phyloP scores from a whole-genome alignment of 2,797 vertebrate species.

The Enteromius paludinosus region DNA sequence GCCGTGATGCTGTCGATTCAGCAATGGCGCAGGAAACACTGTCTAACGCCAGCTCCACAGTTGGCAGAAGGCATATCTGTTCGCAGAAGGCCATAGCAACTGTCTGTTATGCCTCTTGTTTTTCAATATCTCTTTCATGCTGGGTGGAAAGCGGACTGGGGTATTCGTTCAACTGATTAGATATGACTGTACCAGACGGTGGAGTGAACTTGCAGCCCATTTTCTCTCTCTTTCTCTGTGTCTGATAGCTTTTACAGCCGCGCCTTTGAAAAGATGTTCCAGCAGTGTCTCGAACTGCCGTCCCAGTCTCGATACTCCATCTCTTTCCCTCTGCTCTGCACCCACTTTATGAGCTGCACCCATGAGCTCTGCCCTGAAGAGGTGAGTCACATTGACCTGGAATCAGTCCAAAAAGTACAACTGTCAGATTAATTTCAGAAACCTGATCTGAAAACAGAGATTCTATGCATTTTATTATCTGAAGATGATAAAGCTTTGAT shows the following conservation, averaged over 20 bases:
- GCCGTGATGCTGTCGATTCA: background rate
- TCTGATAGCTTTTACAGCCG: slow-evolving; percentile 94
- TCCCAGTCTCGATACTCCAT: slow-evolving; percentile 97
- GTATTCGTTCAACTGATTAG: slow-evolving; percentile 47
- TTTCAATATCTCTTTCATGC: slow-evolving; percentile 31
- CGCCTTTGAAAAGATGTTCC: slow-evolving; percentile 99
- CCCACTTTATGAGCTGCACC: slow-evolving; percentile 99
- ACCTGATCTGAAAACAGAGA: background rate
- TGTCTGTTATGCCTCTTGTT: slow-evolving; percentile 47
- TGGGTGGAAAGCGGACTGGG: slow-evolving; percentile 28
- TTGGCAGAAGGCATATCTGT: slow-evolving; percentile 26
- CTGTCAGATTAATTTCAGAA: background rate
- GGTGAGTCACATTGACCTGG: slow-evolving; percentile 76
- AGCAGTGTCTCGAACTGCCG: slow-evolving; percentile 97
- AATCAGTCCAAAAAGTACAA: slow-evolving; percentile 16
- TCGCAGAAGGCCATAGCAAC: slow-evolving; percentile 49
- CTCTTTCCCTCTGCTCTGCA: slow-evolving; percentile 97
- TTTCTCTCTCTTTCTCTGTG: slow-evolving; percentile 24
- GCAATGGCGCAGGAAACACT: background rate
- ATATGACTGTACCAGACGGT: slow-evolving; percentile 54
- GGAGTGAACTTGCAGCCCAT: slow-evolving; percentile 30
- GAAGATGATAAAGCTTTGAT: background rate
- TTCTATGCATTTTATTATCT: background rate
- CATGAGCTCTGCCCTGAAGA: slow-evolving; percentile 98
- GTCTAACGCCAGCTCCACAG: slow-evolving; percentile 15